Base-by-base conservation (phyloP, 2,113 vertebrate genomes). In the Antigone vipio region DNA sequence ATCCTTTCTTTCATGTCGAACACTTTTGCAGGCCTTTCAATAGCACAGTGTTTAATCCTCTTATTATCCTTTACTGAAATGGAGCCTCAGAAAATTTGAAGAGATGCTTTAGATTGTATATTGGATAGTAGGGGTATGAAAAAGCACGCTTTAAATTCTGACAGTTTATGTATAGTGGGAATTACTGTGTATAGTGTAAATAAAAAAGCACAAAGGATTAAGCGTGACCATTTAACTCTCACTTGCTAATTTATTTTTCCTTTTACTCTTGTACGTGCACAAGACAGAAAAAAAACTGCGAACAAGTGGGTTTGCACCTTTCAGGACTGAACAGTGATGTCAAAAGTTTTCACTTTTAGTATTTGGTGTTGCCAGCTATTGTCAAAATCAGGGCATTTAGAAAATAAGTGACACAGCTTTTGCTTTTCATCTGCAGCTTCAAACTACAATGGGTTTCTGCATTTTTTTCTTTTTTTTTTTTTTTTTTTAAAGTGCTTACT, bases 11-110 rank as follows among this genome's bases (percentile, higher is more conserved):
- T 95, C 96, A 95, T 45, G 50, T 94, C 0, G 8, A 96, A 97
- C 89, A 95, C 62, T 96, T 97, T 85, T 90, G 64, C 84, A 89
- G 73, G 29, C 73, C 89, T 96, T 96, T 95, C 81, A 92, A 74
- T 88, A 89, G 82, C 67, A 78, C 60, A 85, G 23, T 95, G 93
- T 96, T 96, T 87, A 92, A 92, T 84, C 92, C 94, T 83, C 71
- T 63, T 88, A 72, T 55, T 95, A 76, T 92, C 40, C 66, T 88
- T 92, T 69, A 64, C 78, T 82, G 88, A 92, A 89, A 94, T 76
- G 66, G 63, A 92, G 47, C 69, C 62, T 96, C 67, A 76, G 91
- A 93, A 94, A 93, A 94, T 93, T 92, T 90, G 91, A 94, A 93
- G 83, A 93, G 86, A 88, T 95, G 58, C 93, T 95, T 96, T 92